Conservation (phyloP, 1,140 invertebrate genomes). For the Danaus melanippus region DNA sequence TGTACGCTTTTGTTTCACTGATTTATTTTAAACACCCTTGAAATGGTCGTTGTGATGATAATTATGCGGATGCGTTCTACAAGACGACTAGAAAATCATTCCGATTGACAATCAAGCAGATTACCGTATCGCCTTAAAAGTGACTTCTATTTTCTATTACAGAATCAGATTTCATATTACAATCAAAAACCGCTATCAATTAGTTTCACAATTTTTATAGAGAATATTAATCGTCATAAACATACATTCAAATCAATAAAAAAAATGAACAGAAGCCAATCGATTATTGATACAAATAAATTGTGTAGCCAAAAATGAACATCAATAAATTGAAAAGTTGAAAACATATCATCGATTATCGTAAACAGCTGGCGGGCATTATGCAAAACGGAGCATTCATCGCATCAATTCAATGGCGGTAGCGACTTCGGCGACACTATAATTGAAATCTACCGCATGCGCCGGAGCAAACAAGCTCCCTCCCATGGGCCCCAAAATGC, state of each 20-base stretch:
- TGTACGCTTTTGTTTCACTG: conserved; percentile 1
- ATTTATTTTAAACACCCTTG: too few relatives aligned
- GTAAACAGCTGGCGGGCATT: conserved; percentile 69
- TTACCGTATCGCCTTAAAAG: too few relatives aligned
- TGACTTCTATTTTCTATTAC: too few relatives aligned
- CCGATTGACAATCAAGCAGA: too few relatives aligned
- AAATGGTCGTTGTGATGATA: too few relatives aligned
- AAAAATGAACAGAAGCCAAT: conserved; percentile 64
- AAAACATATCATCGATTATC: conserved; percentile 65
- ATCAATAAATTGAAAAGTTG: conserved; percentile 70
- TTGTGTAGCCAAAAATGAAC: conserved; percentile 56
- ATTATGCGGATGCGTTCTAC: too few relatives aligned
- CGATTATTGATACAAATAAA: conserved; percentile 66
- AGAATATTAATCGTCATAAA: too few relatives aligned
- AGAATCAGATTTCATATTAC: too few relatives aligned
- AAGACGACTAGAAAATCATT: too few relatives aligned
- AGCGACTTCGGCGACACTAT: conserved; percentile 33
- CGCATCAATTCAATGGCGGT: conserved; percentile 60
- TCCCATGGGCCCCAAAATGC: neutral
- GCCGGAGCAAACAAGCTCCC: too few relatives aligned
- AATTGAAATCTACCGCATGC: conserved; percentile 46
- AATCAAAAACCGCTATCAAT: too few relatives aligned
- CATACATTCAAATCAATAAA: conserved; percentile 23
- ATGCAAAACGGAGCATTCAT: conserved; percentile 51
- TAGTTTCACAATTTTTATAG: too few relatives aligned